A percentile compares a stretch with the other conserved stretches of the same genome.
Conservation (phyloP, 2,113 vertebrate species). For the Scortum barcoo region DNA sequence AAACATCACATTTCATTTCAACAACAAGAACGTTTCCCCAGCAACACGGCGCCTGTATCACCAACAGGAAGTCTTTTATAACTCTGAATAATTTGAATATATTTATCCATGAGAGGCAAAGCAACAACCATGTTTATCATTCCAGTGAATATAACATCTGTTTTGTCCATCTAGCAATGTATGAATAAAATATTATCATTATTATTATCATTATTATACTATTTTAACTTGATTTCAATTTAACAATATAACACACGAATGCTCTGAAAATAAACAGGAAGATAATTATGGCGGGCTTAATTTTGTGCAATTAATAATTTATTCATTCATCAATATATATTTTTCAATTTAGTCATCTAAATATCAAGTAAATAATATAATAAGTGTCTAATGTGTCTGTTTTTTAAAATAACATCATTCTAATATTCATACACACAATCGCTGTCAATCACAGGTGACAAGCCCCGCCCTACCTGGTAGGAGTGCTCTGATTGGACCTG, state of each 20-base stretch:
- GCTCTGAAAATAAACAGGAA: too few relatives aligned
- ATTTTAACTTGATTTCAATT: not conserved
- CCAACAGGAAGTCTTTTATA: too few relatives aligned
- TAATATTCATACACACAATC: not conserved
- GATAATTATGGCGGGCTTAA: too few relatives aligned
- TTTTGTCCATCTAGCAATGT: not conserved
- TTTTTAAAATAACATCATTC: too few relatives aligned
- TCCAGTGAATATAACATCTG: not conserved
- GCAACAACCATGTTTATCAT: too few relatives aligned
- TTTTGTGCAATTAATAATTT: too few relatives aligned
- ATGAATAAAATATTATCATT: not conserved
- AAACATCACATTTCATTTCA: not conserved
- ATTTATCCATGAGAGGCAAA: too few relatives aligned
- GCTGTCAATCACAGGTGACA: not conserved
- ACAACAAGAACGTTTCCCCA: not conserved
- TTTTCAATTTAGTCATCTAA: not conserved
- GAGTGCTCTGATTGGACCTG: slow-evolving; percentile 95
- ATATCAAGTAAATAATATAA: not conserved
- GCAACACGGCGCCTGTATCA: too few relatives aligned
- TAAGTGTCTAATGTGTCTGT: too few relatives aligned
- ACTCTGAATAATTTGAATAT: too few relatives aligned
- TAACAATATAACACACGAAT: not conserved
- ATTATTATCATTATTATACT: not conserved
- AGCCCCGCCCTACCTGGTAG: slow-evolving; percentile 88
- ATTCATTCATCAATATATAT: not conserved